Evolutionary conservation across 1,140 invertebrate genomes (phyloP).

Genomic region (Sitophilus oryzae): DNA sequence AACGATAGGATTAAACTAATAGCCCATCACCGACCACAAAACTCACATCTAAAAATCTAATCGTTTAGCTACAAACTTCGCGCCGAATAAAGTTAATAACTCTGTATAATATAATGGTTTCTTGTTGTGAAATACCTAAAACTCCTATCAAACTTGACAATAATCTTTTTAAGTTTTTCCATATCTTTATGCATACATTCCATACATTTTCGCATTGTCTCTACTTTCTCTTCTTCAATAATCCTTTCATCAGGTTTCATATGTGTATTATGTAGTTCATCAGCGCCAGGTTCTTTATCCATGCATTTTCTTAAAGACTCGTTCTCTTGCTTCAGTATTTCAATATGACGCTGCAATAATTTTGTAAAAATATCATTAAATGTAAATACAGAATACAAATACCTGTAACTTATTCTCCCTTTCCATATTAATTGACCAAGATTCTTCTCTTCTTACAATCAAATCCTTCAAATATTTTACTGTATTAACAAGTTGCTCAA

Average conservation of each 20-base stretch:
- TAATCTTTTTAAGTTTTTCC: slow-evolving; percentile 24
- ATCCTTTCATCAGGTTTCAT: slow-evolving; percentile 2
- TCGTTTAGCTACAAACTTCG: not conserved
- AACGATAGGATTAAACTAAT: too few relatives aligned
- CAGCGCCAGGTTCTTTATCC: not conserved
- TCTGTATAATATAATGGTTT: not conserved
- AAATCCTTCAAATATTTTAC: slow-evolving; percentile 29
- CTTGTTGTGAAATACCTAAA: slow-evolving; percentile 20
- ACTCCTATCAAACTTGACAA: slow-evolving; percentile 26
- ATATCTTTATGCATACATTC: slow-evolving; percentile 9
- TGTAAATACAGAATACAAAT: not conserved
- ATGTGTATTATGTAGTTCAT: too few relatives aligned
- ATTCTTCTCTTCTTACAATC: slow-evolving; percentile 20
- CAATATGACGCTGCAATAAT: not conserved
- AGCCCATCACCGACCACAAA: too few relatives aligned
- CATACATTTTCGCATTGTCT: slow-evolving; percentile 5
- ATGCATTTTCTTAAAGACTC: not conserved
- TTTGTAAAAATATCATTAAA: not conserved
- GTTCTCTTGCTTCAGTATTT: not conserved
- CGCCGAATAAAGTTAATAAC: not conserved
- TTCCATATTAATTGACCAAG: slow-evolving; percentile 16
- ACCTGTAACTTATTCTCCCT: slow-evolving; percentile 20
- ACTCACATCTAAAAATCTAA: too few relatives aligned
- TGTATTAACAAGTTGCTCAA: slow-evolving; percentile 27
- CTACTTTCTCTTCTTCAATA: slow-evolving; percentile 6